Conservation (phyloP, 2,113 vertebrate genomes). For the Thamnaconus septentrionalis region DNA sequence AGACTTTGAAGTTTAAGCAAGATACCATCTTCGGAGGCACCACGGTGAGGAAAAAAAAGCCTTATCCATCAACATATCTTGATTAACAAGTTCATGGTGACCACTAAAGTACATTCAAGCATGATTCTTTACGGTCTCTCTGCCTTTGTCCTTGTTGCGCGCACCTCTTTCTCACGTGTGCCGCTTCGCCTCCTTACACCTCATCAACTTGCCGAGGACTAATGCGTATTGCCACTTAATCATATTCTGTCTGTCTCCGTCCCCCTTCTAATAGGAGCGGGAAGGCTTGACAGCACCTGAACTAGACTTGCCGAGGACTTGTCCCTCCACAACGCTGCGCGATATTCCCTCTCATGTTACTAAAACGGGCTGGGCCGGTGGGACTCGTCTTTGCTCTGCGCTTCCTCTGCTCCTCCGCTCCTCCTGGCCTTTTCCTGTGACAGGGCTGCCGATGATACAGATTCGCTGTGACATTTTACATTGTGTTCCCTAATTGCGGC, state of each 20-base stretch:
- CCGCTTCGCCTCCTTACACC: conserved; percentile 1
- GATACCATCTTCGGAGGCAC: no score
- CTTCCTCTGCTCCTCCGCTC: conserved; percentile 39
- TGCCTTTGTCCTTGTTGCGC: not conserved
- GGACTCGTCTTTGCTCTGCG: conserved; percentile 42
- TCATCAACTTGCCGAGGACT: conserved; percentile 27
- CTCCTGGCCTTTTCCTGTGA: conserved; percentile 67
- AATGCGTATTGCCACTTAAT: conserved; percentile 51
- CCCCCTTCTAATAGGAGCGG: conserved; percentile 24
- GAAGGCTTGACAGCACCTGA: conserved; percentile 44
- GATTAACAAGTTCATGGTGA: no score
- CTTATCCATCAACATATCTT: no score
- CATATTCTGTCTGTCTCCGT: conserved; percentile 23
- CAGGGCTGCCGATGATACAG: conserved; percentile 69
- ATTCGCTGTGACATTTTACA: conserved; percentile 78
- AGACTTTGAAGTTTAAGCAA: no score
- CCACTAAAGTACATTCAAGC: no score
- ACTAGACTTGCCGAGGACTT: conserved; percentile 29
- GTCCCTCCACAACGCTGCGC: conserved; percentile 33
- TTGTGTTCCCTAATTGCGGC: conserved; percentile 70
- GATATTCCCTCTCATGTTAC: conserved; percentile 34
- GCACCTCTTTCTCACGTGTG: not conserved
- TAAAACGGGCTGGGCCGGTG: conserved; percentile 55
- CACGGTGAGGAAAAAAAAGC: no score
- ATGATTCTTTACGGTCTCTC: no score